phyloP scores from a whole-genome alignment of 2,113 vertebrate species.

The Canis aureus region DNA sequence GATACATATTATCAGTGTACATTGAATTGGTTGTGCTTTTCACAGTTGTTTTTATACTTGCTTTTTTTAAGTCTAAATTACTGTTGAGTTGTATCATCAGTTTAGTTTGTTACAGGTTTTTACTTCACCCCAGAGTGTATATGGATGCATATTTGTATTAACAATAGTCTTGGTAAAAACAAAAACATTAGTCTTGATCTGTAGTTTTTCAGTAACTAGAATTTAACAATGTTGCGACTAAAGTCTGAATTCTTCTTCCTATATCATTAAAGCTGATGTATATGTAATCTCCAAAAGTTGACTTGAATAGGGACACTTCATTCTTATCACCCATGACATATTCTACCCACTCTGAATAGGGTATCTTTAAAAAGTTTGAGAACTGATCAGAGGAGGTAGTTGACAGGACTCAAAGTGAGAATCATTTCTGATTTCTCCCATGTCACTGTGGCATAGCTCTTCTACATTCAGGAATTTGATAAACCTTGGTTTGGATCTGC shows the following conservation, averaged over 20 bases:
- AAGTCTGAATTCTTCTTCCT: background rate
- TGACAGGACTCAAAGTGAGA: background rate
- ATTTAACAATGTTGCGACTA: background rate
- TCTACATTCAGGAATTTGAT: background rate
- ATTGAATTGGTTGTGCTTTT: slow-evolving; percentile 30
- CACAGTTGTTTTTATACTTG: background rate
- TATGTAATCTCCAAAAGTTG: background rate
- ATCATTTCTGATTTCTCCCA: slow-evolving; percentile 2
- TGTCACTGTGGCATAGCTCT: background rate
- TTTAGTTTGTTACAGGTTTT: slow-evolving; percentile 52
- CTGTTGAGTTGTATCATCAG: background rate
- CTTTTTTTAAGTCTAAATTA: slow-evolving; percentile 28
- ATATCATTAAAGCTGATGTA: background rate
- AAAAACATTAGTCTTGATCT: background rate
- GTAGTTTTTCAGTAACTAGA: slow-evolving; percentile 46
- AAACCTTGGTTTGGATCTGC: background rate
- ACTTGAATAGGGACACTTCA: background rate
- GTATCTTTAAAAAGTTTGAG: background rate
- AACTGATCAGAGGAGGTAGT: background rate
- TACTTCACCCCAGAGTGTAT: background rate
- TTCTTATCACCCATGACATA: background rate
- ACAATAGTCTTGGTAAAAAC: background rate
- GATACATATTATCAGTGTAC: background rate
- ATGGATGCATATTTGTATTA: slow-evolving; percentile 24
- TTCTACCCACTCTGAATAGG: slow-evolving; percentile 16